Evolutionary conservation across 2,113 vertebrate genomes (phyloP), one percentile per base, ranked within the genome.

Genomic region (Anolis sagrei): DNA sequence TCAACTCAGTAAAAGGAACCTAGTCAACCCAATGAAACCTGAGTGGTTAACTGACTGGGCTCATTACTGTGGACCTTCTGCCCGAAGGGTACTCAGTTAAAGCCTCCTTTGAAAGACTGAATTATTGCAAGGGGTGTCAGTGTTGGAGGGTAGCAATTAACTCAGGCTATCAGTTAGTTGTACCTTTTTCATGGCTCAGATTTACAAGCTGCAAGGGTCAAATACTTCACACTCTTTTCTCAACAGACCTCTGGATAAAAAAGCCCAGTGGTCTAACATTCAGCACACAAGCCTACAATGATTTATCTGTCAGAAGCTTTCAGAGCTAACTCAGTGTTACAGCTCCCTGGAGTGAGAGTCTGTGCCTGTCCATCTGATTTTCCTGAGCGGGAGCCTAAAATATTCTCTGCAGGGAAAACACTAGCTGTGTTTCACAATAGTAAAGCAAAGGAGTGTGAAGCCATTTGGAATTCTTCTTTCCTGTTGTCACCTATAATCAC

Each of bases 281-380:
- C 84, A 90, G 90, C 89, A 87, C 72, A 92, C 69, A 91, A 93
- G 86, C 83, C 91, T 90, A 90, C 79, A 93, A 92, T 94, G 95
- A 94, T 93, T 94, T 94, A 87, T 94, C 94, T 95, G 94, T 95
- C 93, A 95, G 89, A 94, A 91, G 80, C 91, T 93, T 93, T 93
- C 90, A 92, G 87, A 90, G 89, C 48, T 92, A 95, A 94, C 91
- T 92, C 92, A 76, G 87, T 92, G 88, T 88, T 92, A 81, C 89
- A 91, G 86, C 85, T 90, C 91, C 93, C 95, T 88, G 89, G 95
- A 95, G 95, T 92, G 88, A 48, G 58, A 93, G 83, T 92, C 89
- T 84, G 66, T 91, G 91, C 92, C 91, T 94, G 92, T 93, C 90
- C 92, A 83, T 93, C 94, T 94, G 92, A 94, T 94, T 94, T 94